Conservation (phyloP, 2,888 invertebrate species). For the Bombyx huttoni region DNA sequence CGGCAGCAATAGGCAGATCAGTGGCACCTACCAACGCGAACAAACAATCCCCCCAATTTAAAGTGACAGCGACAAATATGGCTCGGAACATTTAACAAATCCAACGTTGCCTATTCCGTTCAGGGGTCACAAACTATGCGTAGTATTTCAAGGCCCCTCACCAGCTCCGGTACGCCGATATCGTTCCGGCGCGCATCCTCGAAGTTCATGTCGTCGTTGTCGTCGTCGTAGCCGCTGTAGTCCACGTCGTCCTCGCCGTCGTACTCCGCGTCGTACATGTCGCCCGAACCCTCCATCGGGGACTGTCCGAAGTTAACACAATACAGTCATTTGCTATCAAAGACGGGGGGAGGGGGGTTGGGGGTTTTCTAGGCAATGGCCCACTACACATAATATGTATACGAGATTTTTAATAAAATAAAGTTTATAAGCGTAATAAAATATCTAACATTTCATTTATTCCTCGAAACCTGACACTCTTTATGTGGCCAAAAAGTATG, state of each 20-base stretch:
- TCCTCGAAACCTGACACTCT: too few species aligned
- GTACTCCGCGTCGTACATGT: constrained; percentile 52
- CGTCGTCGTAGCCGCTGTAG: constrained; percentile 52
- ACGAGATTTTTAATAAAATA: too few species aligned
- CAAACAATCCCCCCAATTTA: too few species aligned
- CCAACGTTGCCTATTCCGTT: not conserved
- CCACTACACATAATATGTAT: too few species aligned
- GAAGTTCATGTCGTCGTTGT: constrained; percentile 26
- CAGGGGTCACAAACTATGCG: not conserved
- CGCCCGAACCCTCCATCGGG: constrained; percentile 46
- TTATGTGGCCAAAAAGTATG: too few species aligned
- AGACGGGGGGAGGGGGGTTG: not conserved
- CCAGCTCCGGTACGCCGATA: constrained; percentile 31
- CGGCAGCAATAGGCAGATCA: too few species aligned
- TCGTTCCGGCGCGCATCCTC: constrained; percentile 37
- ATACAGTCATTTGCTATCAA: not conserved
- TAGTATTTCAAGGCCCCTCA: constrained; percentile 20
- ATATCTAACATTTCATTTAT: too few species aligned
- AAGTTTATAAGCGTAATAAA: too few species aligned
- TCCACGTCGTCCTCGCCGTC: constrained; percentile 51
- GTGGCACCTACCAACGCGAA: too few species aligned
- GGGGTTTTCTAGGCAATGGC: too few species aligned
- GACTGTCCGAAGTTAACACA: constrained; percentile 13
- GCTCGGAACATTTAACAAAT: too few species aligned
- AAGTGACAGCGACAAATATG: too few species aligned